These are phyloP conservation scores for Nemotelus nigrinus DNA, from an alignment of 2,888 invertebrate species.

Conservation along the genomic window DNA sequence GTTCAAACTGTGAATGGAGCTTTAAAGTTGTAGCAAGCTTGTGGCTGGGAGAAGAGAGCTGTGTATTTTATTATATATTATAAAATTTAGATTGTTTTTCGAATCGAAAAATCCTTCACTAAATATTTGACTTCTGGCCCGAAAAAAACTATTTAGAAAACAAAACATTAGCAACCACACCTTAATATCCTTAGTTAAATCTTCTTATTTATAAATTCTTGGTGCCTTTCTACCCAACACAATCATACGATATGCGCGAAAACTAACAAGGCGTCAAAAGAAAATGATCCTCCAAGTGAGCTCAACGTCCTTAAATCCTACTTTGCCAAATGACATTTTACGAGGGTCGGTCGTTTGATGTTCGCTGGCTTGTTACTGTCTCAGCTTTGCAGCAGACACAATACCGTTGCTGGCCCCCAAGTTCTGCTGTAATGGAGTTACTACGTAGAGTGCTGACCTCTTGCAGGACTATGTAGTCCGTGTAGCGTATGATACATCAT, in stretches of 20 bases:
- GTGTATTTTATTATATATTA: no score
- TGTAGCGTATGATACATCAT: constrained; percentile 1
- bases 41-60: no score
- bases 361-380: constrained; percentile 14
- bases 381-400: constrained; percentile 2
- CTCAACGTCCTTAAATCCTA: constrained; percentile 30
- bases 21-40: constrained; percentile 6
- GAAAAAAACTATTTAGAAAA: no score
- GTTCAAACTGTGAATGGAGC: not conserved
- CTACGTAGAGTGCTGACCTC: not conserved
- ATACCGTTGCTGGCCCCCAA: not conserved
- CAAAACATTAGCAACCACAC: no score
- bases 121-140: no score
- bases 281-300: constrained; percentile 23
- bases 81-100: no score
- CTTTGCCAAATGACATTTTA: constrained; percentile 38
- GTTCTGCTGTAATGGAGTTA: constrained; percentile 39
- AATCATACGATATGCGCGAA: not conserved
- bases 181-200: no score
- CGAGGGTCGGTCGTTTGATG: constrained; percentile 35
- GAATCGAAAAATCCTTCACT: no score
- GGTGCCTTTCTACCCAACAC: no score
- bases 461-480: not conserved
- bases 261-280: constrained; percentile 22
- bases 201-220: no score